phyloP scores from a whole-genome alignment of 2,113 vertebrate genomes.

The Saccopteryx bilineata region DNA sequence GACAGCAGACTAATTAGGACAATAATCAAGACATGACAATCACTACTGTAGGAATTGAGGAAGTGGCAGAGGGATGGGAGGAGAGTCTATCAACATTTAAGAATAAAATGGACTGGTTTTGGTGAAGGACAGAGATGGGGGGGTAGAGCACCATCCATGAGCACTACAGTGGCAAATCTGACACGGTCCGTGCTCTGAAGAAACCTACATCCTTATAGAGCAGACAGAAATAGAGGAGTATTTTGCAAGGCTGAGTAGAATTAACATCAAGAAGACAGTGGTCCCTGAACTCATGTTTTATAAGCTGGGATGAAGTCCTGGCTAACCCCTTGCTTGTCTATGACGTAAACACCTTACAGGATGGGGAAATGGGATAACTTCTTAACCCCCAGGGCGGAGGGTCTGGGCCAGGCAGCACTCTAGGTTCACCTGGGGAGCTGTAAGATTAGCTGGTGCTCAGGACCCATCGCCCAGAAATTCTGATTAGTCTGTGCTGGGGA shows the following conservation, averaged over 20 bases:
- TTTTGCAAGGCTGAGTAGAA: not conserved
- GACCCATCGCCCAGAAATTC: not conserved
- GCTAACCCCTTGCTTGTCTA: not conserved
- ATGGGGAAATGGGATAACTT: too few relatives aligned
- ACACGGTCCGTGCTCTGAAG: not conserved
- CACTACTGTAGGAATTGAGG: not conserved
- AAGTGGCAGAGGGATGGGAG: not conserved
- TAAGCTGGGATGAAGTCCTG: not conserved
- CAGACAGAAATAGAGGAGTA: not conserved
- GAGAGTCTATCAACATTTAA: not conserved
- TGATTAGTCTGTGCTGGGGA: not conserved
- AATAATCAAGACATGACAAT: not conserved
- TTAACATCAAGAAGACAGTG: not conserved
- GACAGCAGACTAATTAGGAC: not conserved
- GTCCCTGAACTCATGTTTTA: not conserved
- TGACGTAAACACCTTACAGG: not conserved
- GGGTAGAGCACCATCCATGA: not conserved
- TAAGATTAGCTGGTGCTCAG: rapidly evolving
- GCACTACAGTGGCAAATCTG: not conserved
- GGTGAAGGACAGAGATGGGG: not conserved
- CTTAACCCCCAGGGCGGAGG: not conserved
- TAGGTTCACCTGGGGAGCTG: not conserved
- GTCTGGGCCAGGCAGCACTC: not conserved
- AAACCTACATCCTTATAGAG: not conserved
- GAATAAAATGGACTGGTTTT: not conserved